Percentiles rank a stretch among this genome's conserved stretches.
phyloP scores from a whole-genome alignment of 2,797 vertebrate species.

The Falco rusticolus region DNA sequence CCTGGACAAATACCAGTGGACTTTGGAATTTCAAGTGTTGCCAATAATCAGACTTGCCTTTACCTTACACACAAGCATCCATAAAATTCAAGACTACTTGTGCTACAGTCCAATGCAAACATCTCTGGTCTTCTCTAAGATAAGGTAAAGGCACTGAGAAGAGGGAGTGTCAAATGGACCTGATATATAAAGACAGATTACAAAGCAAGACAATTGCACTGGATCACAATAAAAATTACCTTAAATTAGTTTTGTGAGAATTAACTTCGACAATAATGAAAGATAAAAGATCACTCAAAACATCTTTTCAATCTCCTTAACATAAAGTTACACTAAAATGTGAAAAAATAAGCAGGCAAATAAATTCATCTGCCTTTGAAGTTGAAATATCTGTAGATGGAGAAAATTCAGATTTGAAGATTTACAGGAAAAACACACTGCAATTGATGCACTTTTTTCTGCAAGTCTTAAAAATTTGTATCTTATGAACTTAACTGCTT shows the following conservation, averaged over 20 bases:
- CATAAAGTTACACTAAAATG: not conserved
- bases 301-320: not conserved
- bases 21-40: conserved; percentile 3
- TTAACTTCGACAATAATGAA: not conserved
- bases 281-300: not conserved
- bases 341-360: not conserved
- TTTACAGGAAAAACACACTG: not conserved
- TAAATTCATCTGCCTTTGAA: too few species aligned
- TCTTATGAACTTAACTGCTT: not conserved
- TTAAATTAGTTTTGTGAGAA: conserved; percentile 11
- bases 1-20: conserved; percentile 33
- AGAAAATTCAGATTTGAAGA: not conserved
- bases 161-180: not conserved
- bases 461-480: not conserved
- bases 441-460: not conserved
- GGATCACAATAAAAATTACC: not conserved
- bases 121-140: not conserved
- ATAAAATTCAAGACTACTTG: conserved; percentile 10
- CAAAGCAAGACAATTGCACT: not conserved
- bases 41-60: conserved; percentile 5
- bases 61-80: not conserved
- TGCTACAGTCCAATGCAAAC: conserved; percentile 22
- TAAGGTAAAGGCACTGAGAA: not conserved
- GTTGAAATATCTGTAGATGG: not conserved
- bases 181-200: not conserved